Conservation (phyloP, 2,797 vertebrate genomes). For the Chelon auratus region DNA sequence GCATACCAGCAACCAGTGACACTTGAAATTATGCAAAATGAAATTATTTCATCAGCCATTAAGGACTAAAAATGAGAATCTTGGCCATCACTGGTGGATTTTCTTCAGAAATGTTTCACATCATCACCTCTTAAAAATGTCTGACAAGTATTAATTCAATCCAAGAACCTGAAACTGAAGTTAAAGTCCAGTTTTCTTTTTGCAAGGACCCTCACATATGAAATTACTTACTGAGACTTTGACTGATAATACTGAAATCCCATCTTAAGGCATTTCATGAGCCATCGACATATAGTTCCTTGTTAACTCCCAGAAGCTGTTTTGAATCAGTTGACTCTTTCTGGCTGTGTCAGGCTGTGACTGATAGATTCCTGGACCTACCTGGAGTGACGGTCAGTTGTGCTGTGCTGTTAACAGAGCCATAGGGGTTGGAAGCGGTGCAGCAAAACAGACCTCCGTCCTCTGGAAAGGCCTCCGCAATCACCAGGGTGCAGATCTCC, state of each 20-base stretch:
- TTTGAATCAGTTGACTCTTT: background rate
- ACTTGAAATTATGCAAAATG: background rate
- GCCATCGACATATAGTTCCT: background rate
- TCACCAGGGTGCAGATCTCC: conserved; percentile 98
- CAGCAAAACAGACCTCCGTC: conserved; percentile 94
- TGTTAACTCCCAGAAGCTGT: background rate
- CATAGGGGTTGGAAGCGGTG: conserved; percentile 89
- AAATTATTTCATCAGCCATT: background rate
- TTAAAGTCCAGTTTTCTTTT: background rate
- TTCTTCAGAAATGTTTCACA: too few relatives aligned
- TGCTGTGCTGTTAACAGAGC: conserved; percentile 89
- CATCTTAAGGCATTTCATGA: background rate
- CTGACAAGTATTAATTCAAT: background rate
- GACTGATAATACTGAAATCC: conserved; percentile 5
- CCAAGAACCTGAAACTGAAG: conserved; percentile 4
- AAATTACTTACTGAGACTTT: conserved; percentile 13
- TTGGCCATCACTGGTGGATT: too few relatives aligned
- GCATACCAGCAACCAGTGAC: background rate
- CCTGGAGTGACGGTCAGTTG: conserved; percentile 87
- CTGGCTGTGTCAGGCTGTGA: background rate
- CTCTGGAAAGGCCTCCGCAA: conserved; percentile 96
- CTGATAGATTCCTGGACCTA: conserved; percentile 31
- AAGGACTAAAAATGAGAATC: too few relatives aligned
- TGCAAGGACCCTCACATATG: conserved; percentile 1
- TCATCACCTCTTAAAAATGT: background rate